Conservation (phyloP, 2,113 vertebrate species). For the Setophaga coronata region DNA sequence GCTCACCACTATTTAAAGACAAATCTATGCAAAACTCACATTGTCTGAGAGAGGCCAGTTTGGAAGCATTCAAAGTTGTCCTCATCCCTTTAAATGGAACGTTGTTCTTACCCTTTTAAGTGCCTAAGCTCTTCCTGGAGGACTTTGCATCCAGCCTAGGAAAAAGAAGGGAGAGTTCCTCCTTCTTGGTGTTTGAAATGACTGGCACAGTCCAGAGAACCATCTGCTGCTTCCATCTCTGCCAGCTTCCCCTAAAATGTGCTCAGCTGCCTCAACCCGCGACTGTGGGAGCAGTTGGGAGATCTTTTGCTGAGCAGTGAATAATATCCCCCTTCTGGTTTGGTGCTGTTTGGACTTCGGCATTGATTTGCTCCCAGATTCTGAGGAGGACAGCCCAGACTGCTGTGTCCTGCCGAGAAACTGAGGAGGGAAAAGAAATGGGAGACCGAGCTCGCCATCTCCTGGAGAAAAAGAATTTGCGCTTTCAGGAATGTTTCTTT, state of each 20-base stretch:
- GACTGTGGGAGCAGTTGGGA: background rate
- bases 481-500: background rate
- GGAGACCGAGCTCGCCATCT: conserved; percentile 58
- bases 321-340: background rate
- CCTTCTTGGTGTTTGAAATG: background rate
- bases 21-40: background rate
- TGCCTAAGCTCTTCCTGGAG: background rate
- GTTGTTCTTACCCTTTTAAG: fast-evolving
- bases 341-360: background rate
- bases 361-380: background rate
- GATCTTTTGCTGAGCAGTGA: background rate
- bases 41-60: background rate
- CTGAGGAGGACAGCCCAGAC: background rate
- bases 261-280: background rate
- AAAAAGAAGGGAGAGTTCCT: background rate
- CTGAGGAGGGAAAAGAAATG: background rate
- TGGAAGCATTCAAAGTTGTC: background rate
- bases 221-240: background rate
- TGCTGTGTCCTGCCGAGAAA: background rate
- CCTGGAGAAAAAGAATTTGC: background rate
- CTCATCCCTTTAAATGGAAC: background rate
- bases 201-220: background rate
- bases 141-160: background rate
- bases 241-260: background rate
- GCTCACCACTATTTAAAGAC: background rate